Evolutionary conservation across 2,113 vertebrate genomes (phyloP).

Genomic region (Riparia riparia): DNA sequence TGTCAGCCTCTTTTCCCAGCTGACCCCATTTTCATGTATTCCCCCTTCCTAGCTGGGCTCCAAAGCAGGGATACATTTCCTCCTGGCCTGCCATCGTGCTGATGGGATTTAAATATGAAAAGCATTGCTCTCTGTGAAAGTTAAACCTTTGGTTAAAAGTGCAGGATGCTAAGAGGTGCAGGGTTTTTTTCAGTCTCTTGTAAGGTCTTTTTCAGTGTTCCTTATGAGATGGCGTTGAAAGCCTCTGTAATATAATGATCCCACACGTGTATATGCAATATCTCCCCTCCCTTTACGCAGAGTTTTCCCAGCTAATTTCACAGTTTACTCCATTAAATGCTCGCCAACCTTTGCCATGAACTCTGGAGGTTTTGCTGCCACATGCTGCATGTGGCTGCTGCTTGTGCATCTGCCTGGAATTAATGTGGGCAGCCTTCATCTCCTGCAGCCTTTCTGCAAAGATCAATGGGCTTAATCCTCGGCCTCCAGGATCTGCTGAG

Average conservation of each 20-base stretch:
- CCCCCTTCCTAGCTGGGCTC: background rate
- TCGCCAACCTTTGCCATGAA: slow-evolving; percentile 56
- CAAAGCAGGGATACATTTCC: slow-evolving; percentile 39
- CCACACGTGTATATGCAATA: background rate
- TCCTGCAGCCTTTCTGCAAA: slow-evolving; percentile 27
- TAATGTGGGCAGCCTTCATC: background rate
- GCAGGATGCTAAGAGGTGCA: slow-evolving; percentile 59
- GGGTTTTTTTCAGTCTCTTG: slow-evolving; percentile 58
- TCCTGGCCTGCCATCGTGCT: background rate
- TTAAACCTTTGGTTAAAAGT: slow-evolving; percentile 68
- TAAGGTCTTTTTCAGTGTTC: slow-evolving; percentile 56
- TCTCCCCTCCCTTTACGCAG: slow-evolving; percentile 23
- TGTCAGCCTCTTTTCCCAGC: background rate
- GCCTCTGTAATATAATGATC: slow-evolving; percentile 66
- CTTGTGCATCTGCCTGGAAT: slow-evolving; percentile 26
- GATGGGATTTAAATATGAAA: slow-evolving; percentile 72
- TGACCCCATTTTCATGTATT: slow-evolving; percentile 54
- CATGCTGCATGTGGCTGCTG: background rate
- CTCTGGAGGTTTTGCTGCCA: slow-evolving; percentile 55
- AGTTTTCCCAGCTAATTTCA: slow-evolving; percentile 68
- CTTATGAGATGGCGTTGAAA: slow-evolving; percentile 65
- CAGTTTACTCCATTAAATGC: slow-evolving; percentile 61
- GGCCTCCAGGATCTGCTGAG: background rate
- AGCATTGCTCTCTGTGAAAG: slow-evolving; percentile 38
- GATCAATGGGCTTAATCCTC: background rate